Conservation (phyloP, 2,888 invertebrate species). For the Andrena bicolor region DNA sequence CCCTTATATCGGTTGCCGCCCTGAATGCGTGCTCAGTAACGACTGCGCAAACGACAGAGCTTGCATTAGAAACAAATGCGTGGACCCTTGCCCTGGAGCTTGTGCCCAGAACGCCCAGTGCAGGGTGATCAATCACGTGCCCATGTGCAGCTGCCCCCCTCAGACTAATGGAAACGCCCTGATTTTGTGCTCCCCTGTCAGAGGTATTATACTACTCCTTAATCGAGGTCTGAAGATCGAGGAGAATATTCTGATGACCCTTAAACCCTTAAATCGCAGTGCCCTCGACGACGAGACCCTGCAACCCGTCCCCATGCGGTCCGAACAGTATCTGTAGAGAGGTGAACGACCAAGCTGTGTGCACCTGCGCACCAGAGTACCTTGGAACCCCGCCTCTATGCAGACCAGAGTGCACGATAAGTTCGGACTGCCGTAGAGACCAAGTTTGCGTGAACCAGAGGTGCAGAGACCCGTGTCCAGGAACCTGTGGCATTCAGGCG, state of each 20-base stretch:
- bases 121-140: slow-evolving; percentile 88
- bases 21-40: slow-evolving; percentile 84
- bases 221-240: neutral
- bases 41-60: slow-evolving; percentile 84
- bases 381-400: slow-evolving; percentile 90
- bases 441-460: slow-evolving; percentile 92
- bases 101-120: slow-evolving; percentile 92
- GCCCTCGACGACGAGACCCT: slow-evolving; percentile 88
- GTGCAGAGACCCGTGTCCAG: slow-evolving; percentile 93
- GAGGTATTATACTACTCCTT: slow-evolving; percentile 81
- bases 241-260: neutral
- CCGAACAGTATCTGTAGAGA: slow-evolving; percentile 90
- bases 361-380: slow-evolving; percentile 91
- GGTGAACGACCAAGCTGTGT: slow-evolving; percentile 88
- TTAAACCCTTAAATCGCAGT: slow-evolving; percentile 70
- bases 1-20: slow-evolving; percentile 85
- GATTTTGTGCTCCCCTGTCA: slow-evolving; percentile 87
- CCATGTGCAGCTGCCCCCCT: slow-evolving; percentile 87
- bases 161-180: slow-evolving; percentile 91
- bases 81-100: slow-evolving; percentile 89
- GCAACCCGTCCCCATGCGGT: slow-evolving; percentile 92
- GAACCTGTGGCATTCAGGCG: slow-evolving; percentile 92
- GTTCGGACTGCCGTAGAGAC: slow-evolving; percentile 91
- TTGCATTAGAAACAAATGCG: slow-evolving; percentile 85
- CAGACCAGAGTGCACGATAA: slow-evolving; percentile 93